Evolutionary conservation across 2,888 invertebrate species (phyloP).

Genomic region (Poecilobothrus nobilitatus): DNA sequence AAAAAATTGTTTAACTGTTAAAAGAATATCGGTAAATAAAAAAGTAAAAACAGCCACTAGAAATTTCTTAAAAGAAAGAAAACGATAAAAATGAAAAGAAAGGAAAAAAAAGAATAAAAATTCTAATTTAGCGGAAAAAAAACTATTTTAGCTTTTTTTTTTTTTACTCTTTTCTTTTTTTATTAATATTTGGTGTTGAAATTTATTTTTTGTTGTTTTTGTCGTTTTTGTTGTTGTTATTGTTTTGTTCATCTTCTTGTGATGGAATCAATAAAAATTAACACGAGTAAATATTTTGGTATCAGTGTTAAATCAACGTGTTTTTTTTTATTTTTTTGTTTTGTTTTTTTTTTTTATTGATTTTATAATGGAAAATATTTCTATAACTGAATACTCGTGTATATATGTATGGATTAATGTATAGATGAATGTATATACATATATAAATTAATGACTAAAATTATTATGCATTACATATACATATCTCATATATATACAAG

Average conservation of each 20-base stretch:
- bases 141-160: background rate
- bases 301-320: constrained; percentile 2
- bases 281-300: constrained; percentile 6
- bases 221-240: background rate
- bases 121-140: constrained; percentile 2
- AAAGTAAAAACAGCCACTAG: background rate
- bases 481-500: too few species aligned
- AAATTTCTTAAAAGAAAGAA: background rate
- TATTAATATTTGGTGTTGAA: background rate
- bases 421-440: too few species aligned
- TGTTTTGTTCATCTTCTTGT: background rate
- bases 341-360: too few species aligned
- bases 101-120: too few species aligned
- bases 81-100: too few species aligned
- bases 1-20: too few species aligned
- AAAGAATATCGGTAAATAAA: too few species aligned
- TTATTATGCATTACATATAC: too few species aligned
- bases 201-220: background rate
- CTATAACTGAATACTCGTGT: too few species aligned
- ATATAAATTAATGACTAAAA: background rate
- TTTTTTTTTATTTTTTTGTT: background rate
- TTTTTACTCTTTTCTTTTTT: too few species aligned
- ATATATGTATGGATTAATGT: too few species aligned
- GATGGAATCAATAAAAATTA: constrained; percentile 2
- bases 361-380: too few species aligned